These are phyloP conservation scores for Caenorhabditis panamensis DNA, from an alignment of 2,888 invertebrate species.

Conservation along the genomic window DNA sequence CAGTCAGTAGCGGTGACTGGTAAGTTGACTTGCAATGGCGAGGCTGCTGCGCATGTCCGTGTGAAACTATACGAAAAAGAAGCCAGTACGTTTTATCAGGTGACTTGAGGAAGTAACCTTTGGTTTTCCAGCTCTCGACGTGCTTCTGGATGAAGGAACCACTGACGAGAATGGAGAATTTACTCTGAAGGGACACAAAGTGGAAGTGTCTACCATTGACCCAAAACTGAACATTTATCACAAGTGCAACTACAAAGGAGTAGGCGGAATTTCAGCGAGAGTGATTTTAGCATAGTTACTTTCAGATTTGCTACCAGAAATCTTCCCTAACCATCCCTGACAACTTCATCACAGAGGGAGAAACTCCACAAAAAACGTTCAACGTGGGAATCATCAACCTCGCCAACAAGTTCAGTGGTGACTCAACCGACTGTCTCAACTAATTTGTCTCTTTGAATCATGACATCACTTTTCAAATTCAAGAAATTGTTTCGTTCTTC, in stretches of 20 bases:
- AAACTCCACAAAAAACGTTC: constrained; percentile 73
- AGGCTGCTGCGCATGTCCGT: constrained; percentile 73
- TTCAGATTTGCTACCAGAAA: constrained; percentile 73
- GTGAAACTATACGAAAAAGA: constrained; percentile 77
- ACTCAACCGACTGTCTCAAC: constrained; percentile 76
- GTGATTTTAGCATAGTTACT: constrained; percentile 11
- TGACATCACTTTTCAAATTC: constrained; percentile 35
- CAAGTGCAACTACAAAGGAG: too few species aligned
- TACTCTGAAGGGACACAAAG: constrained; percentile 66
- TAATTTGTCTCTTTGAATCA: constrained; percentile 41
- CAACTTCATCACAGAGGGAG: constrained; percentile 73
- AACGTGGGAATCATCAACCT: constrained; percentile 76
- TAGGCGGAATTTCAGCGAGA: constrained; percentile 64
- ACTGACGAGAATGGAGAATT: constrained; percentile 76
- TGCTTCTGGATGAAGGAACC: constrained; percentile 75
- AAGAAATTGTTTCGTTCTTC: not conserved
- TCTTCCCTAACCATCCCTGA: constrained; percentile 76
- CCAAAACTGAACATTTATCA: constrained; percentile 68
- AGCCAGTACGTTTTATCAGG: constrained; percentile 59
- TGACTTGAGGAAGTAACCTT: too few species aligned
- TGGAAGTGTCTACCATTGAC: constrained; percentile 66
- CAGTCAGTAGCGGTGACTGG: constrained; percentile 75
- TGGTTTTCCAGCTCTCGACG: constrained; percentile 72
- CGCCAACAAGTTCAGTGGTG: constrained; percentile 75
- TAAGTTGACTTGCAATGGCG: constrained; percentile 74